Conservation (phyloP, 2,113 vertebrate species). For the Brachyistius frenatus region DNA sequence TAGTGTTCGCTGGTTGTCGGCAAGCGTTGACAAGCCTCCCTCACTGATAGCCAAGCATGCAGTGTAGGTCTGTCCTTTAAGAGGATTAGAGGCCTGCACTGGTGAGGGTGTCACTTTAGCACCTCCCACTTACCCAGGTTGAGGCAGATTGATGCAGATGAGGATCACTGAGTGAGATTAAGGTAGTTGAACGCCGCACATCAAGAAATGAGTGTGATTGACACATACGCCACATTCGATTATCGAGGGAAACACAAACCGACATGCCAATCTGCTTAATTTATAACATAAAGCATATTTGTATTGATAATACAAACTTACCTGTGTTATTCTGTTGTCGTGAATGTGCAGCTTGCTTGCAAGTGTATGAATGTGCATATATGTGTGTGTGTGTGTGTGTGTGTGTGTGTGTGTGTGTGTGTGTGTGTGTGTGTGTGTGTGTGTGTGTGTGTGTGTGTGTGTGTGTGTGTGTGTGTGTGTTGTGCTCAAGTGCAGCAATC, state of each 20-base stretch:
- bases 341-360: not conserved
- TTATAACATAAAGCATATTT: not conserved
- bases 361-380: not conserved
- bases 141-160: constrained; percentile 71
- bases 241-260: not conserved
- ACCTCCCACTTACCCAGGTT: constrained; percentile 72
- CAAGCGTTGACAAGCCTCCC: constrained; percentile 33
- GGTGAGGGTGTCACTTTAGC: constrained; percentile 77
- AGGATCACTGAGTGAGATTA: constrained; percentile 48
- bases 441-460: not conserved
- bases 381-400: not conserved
- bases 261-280: not conserved
- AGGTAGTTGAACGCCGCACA: constrained; percentile 48
- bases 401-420: not conserved
- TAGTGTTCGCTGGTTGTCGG: constrained; percentile 16
- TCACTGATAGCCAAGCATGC: constrained; percentile 32
- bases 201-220: constrained; percentile 15
- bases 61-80: constrained; percentile 65
- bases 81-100: constrained; percentile 73
- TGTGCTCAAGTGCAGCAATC: constrained; percentile 29
- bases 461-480: not conserved
- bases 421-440: not conserved
- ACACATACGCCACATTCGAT: constrained; percentile 9
- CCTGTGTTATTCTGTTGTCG: not conserved
- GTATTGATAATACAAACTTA: not conserved